Evolutionary conservation across 1,140 invertebrate species (phyloP), one percentile per base, ranked within the genome.

Genomic region (Ruditapes philippinarum): DNA sequence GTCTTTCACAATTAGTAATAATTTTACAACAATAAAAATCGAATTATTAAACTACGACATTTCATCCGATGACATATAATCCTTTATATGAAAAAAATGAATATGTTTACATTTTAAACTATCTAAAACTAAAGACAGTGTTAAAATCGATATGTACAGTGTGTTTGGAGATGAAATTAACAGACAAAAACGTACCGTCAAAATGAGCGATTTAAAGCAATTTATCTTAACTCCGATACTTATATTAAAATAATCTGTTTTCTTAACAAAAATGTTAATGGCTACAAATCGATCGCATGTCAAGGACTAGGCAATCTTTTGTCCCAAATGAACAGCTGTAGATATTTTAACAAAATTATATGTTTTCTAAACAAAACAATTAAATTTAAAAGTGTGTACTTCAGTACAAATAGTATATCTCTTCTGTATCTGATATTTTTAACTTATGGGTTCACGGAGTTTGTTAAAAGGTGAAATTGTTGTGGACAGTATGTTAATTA

Each of bases 401-500:
- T 9, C 33, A 49, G 74, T 78, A 78, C 74, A 54, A 28, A 78
- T 36, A n/a, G 33, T 51, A 78, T 78, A 45, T 54, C 28, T 36
- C 25, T 54, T 31, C 36, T 31, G 19, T 78, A 51, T 51, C 45
- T 22, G 28, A 45, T 51, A 78, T 45, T 54, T 51, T 78, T 78
- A 51, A 51, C 74, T 49, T 78, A 40, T 28, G 45, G 74, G 74
- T 78, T 78, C 74, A 78, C 45, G 45, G 49, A 28, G 45, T 78
- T 51, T 51, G 74, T 54, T 54, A 78, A 78, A 78, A 54, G 74
- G 74, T 78, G 42, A 78, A 19, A 78, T 78, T 54, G 45, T 78
- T 78, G 74, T 51, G 74, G 45, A 49, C 45, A 78, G n/a, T 54
- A 78, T 78, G 74, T 78, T 78, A 78, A 78, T 78, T 78, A 33